These are phyloP conservation scores for Griposia aprilina DNA, from an alignment of 2,888 invertebrate genomes.

Conservation along the genomic window DNA sequence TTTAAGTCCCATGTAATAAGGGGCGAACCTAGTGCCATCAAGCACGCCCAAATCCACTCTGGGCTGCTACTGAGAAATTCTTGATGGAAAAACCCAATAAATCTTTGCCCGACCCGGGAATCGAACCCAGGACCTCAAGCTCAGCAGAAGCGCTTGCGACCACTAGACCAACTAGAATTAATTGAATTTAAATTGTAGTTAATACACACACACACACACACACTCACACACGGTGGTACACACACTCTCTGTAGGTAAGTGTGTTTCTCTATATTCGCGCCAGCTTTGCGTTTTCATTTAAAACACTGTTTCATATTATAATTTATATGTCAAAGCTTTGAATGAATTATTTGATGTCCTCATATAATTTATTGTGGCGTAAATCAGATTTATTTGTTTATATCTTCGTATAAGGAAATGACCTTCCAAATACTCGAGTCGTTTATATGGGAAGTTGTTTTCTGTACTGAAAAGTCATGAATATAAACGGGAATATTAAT, in stretches of 20 bases:
- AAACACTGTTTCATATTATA: constrained; percentile 34
- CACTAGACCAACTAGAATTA: too few species aligned
- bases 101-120: too few species aligned
- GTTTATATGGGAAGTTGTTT: constrained; percentile 37
- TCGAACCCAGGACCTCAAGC: too few species aligned
- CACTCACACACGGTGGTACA: background rate
- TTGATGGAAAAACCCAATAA: too few species aligned
- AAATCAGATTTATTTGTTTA: constrained; percentile 65
- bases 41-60: too few species aligned
- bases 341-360: constrained; percentile 58
- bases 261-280: background rate
- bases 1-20: too few species aligned
- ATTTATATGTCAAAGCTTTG: constrained; percentile 53
- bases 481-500: constrained; percentile 29
- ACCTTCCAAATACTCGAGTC: constrained; percentile 47
- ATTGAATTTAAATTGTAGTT: too few species aligned
- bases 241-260: background rate
- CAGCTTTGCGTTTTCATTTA: constrained; percentile 24
- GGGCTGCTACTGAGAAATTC: too few species aligned
- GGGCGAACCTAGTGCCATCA: too few species aligned
- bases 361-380: constrained; percentile 62
- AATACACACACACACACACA: too few species aligned
- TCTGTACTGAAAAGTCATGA: constrained; percentile 23
- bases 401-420: constrained; percentile 59
- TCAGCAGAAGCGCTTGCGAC: too few species aligned